Base-by-base conservation (phyloP, 2,113 vertebrate species). In the Podarcis raffonei region DNA sequence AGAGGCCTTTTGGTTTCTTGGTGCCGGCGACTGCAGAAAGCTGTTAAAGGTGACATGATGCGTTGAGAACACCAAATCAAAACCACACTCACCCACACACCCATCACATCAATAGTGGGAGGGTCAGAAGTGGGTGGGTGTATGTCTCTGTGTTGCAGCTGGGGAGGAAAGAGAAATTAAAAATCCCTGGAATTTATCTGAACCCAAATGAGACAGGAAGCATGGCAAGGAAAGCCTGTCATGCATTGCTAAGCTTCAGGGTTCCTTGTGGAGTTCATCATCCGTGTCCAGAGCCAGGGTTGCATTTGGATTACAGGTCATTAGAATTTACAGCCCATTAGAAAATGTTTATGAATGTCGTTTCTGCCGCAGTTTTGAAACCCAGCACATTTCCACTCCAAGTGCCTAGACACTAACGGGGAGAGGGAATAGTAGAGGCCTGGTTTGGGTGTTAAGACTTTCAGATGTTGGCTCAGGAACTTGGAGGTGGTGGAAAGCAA, bases 271-370 rank as follows among this genome's bases (percentile, higher is more conserved):
- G 88, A 85, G 42, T 48, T 85, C 81, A 66, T 39, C 66, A 72
- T 1, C 66, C 13, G 5, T 35, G 39, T 3, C 75, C 18, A 4
- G 57, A 78, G n/a, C 15, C 81, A 66, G 74, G 20, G 27, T 25
- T 79, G 42, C 65, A 16, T 69, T 84, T 59, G 65, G 48, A 78
- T 71, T 83, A 84, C 74, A 68, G 62, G 42, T 39, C 86, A 87
- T 87, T 87, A 74, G 78, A 74, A 81, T 87, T 87, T 87, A 87
- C 86, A 81, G 78, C 75, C 81, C 87, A 78, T 84, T 84, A 37
- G 62, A 78, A 84, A 77, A 57, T n/a, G 48, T 59, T 57, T 84
- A 84, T 37, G 87, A 37, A 89, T 30, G 74, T 39, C 39, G 30
- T 84, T 76, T 89, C n/a, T 48, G 74, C 75, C 1, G 5, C 32